Evolutionary conservation across 2,797 vertebrate species (phyloP), one percentile per base, ranked within the genome.

Genomic region (Picus viridis): DNA sequence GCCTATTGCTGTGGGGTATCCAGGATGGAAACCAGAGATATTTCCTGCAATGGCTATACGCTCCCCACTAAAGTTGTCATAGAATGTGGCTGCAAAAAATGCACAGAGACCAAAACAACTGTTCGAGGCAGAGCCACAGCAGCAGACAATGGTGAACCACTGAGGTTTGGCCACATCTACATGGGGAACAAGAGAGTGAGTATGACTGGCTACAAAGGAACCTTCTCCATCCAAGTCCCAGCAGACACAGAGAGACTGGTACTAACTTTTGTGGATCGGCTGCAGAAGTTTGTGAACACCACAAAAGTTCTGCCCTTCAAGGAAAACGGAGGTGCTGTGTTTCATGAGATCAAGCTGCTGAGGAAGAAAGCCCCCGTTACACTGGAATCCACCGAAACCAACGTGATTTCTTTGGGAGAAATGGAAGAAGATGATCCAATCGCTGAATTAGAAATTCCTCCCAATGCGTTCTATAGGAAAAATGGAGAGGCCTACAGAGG

Each of bases 271-370:
- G 99, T 99, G 10, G 99, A 99, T 94, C 98, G 99, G 92, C 97
- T 99, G 96, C 98, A 99, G 82, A 99, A 99, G 95, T 99, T 99
- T 72, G 98, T 99, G 89, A 99, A 99, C 90, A 99, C 99, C 30
- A 99, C 99, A 30, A 99, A 99, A 96, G 98, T 99, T 62, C 98
- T 99, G 57, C 98, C 98, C 39, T 99, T 99, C 96, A 99, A 99
- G 90, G 97, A 96, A 88, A 99, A 98, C 5, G 99, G 99, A 22
- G 99, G 99, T 4, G 96, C 99, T 0, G 98, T 99, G 88, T 99
- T 99, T 94, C 99, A 99, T 1, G 99, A 99, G 91, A 97, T 99
- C 91, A 99, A 99, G 97, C 97, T 99, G 62, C 97, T 99, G 5
- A 97, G 99, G 84, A 99, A 98, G 96, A 98, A 98, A 94, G 96